Evolutionary conservation across 35 echinoderm and acorn worm genomes (phyloP).

Genomic region (Hemicentrotus pulcherrimus): DNA sequence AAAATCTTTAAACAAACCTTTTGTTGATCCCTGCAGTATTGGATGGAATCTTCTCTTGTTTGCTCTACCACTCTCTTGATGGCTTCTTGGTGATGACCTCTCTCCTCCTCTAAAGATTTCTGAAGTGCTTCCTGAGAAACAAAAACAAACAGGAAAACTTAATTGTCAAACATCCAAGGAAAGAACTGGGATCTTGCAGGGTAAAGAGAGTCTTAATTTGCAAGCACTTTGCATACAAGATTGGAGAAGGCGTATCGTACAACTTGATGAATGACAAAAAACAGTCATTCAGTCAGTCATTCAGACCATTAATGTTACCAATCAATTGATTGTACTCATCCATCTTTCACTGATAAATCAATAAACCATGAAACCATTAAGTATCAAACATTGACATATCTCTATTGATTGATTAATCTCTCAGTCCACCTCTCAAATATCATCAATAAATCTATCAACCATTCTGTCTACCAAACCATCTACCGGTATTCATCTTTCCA

Average conservation of each 20-base stretch:
- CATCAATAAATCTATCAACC: too few relatives aligned
- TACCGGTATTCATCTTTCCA: too few relatives aligned
- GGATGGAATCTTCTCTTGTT: conserved; percentile 41
- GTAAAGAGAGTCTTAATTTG: not conserved
- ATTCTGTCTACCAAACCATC: too few relatives aligned
- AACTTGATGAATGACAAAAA: not conserved
- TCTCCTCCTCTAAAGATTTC: conserved; percentile 67
- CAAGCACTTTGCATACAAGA: not conserved
- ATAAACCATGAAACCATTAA: too few relatives aligned
- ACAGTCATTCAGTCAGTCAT: not conserved
- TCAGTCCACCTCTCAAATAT: too few relatives aligned
- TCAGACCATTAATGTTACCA: not conserved
- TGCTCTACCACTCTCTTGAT: conserved; percentile 48
- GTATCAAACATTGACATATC: too few relatives aligned
- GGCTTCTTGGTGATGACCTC: conserved; percentile 52
- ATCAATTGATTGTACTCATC: too few relatives aligned
- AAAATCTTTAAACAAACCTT: conserved; percentile 39
- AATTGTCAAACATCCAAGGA: not conserved
- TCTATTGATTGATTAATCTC: too few relatives aligned
- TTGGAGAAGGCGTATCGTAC: not conserved
- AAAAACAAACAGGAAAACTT: not conserved
- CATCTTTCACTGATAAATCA: too few relatives aligned
- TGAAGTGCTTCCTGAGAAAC: conserved; percentile 55
- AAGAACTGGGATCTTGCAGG: not conserved
- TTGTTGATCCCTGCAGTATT: conserved; percentile 61